Percentiles rank a stretch among this genome's conserved stretches.
Conservation (phyloP, 2,113 vertebrate genomes). For the Ochotona curzoniae region DNA sequence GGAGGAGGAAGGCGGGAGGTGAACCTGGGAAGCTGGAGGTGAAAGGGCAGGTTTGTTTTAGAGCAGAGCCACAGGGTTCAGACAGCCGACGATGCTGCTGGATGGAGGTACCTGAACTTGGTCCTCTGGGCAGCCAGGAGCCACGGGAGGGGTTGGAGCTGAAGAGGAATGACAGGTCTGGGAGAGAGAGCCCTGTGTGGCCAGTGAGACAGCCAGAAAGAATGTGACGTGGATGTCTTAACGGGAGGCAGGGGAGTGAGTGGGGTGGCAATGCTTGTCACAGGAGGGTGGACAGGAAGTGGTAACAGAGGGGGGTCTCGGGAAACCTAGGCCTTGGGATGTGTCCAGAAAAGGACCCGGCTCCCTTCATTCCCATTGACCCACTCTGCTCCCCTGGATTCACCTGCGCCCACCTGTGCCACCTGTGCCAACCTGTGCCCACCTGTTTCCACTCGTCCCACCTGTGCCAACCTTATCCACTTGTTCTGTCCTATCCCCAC, state of each 20-base stretch:
- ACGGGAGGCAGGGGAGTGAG: neutral
- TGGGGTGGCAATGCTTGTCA: neutral
- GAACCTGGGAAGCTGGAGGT: neutral
- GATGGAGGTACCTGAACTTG: neutral
- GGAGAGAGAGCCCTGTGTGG: neutral
- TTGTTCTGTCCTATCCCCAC: rapidly evolving
- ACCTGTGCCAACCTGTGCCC: too few species aligned
- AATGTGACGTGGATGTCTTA: neutral
- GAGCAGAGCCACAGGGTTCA: neutral
- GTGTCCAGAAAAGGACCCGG: neutral
- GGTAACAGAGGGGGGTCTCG: neutral
- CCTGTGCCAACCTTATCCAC: neutral
- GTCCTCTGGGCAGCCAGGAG: neutral
- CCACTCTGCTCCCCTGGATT: neutral
- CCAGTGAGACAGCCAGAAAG: neutral
- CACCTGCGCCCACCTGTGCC: too few species aligned
- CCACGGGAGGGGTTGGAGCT: neutral
- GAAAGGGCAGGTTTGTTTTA: neutral
- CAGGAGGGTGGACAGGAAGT: neutral
- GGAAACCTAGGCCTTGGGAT: neutral
- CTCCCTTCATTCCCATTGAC: neutral
- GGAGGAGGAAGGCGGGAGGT: neutral
- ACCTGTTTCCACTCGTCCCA: neutral
- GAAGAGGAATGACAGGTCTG: neutral
- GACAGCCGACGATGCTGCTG: neutral